phyloP scores from a whole-genome alignment of 1,140 invertebrate species.

The Manduca sexta region DNA sequence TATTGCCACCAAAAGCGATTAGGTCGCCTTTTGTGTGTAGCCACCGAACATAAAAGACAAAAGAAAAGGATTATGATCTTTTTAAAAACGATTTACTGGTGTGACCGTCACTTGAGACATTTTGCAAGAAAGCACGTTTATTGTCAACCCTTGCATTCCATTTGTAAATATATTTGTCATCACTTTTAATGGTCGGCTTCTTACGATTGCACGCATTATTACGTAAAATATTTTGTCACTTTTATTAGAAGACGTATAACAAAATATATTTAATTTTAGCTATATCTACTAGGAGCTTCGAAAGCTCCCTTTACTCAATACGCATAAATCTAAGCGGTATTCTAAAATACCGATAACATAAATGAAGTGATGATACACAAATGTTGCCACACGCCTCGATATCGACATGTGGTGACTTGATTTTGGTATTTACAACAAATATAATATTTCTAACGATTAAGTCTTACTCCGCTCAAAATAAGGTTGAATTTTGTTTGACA shows the following conservation, averaged over 20 bases:
- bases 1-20: constrained; percentile 20
- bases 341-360: constrained; percentile 29
- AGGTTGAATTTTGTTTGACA: constrained; percentile 10
- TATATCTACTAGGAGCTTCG: too few relatives aligned
- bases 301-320: too few relatives aligned
- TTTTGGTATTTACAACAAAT: neutral
- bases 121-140: too few relatives aligned
- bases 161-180: too few relatives aligned
- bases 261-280: too few relatives aligned
- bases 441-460: neutral
- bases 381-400: constrained; percentile 35
- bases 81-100: constrained; percentile 40
- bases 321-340: constrained; percentile 8
- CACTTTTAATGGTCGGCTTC: too few relatives aligned
- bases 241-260: too few relatives aligned
- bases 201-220: too few relatives aligned
- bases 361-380: constrained; percentile 33
- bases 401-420: constrained; percentile 29
- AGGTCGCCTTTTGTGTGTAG: constrained; percentile 9
- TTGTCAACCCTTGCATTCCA: too few relatives aligned
- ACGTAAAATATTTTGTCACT: too few relatives aligned
- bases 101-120: constrained; percentile 17
- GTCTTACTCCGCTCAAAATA: constrained; percentile 7
- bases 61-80: constrained; percentile 41
- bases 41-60: constrained; percentile 24